Evolutionary conservation across 2,113 vertebrate genomes (phyloP), one percentile per base, ranked within the genome.

Genomic region (Podarcis raffonei): DNA sequence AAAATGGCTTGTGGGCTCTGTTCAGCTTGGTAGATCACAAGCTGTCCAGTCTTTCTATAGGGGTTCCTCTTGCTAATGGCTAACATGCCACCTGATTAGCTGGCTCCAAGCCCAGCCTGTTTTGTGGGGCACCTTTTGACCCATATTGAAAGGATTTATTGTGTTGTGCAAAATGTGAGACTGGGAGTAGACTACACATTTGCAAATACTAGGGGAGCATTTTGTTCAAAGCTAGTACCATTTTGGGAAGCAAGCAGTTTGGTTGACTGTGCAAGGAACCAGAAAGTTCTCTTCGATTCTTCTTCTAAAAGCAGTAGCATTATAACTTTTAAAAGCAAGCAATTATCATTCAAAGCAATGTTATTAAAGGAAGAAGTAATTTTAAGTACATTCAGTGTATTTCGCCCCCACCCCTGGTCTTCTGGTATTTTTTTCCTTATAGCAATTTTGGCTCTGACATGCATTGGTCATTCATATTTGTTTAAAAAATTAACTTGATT

Each of bases 311-410:
- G 27, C 1, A 1, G 0, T 89, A 27, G 18, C 35, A 25, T 57
- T 74, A 74, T 2, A 57, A 72, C 57, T 23, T n/a, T 4, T 76
- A 37, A 5, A 82, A 83, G 84, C 75, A n/a, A 62, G 22, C 6
- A 69, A 6, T 20, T 5, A 27, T 39, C 76, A 85, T 84, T 87
- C 20, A 92, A 12, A 92, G 79, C 23, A 16, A 42, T 83, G 48
- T 77, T 91, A 1, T 80, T 88, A 16, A 62, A 77, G 89, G 86
- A 69, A 71, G 18, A 39, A 75, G 90, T 80, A n/a, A 25, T 11
- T 92, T 93, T 13, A 88, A 85, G 27, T 15, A 30, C 91, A 57
- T 68, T 25, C 42, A 72, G 42, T 89, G 88, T 66, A 22, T 90
- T 90, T 25, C 32, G 77, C 69, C 16, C 48, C 78, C 6, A 53